Conservation (phyloP, 2,113 vertebrate genomes). For the Notothenia coriiceps region DNA sequence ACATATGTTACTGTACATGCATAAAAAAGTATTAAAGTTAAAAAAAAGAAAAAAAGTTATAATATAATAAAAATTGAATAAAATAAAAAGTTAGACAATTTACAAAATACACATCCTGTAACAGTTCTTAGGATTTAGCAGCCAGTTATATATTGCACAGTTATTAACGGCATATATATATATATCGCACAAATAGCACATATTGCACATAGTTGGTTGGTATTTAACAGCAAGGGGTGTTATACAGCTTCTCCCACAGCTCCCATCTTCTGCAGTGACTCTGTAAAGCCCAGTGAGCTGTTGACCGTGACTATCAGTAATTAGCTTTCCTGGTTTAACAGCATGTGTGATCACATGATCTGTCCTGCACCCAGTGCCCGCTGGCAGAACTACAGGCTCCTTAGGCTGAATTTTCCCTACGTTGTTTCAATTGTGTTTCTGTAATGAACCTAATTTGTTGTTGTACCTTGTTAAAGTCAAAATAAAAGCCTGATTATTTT, state of each 20-base stretch:
- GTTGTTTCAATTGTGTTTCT: constrained; percentile 57
- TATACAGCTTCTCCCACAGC: constrained; percentile 20
- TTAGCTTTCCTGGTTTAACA: constrained; percentile 71
- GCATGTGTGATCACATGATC: constrained; percentile 62
- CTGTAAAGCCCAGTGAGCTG: constrained; percentile 49
- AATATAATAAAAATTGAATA: too few relatives aligned
- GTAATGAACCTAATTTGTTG: constrained; percentile 77
- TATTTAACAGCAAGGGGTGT: too few relatives aligned
- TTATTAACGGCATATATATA: too few relatives aligned
- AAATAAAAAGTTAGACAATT: too few relatives aligned
- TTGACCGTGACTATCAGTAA: constrained; percentile 67
- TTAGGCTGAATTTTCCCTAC: constrained; percentile 59
- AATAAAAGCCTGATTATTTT: constrained; percentile 75
- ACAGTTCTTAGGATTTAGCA: too few relatives aligned
- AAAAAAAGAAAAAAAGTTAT: too few relatives aligned
- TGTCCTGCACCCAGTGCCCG: constrained; percentile 44
- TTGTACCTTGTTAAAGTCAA: constrained; percentile 71
- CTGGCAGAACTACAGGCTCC: constrained; percentile 65
- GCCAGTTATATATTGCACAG: too few relatives aligned
- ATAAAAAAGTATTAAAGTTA: too few relatives aligned
- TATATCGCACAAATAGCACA: too few relatives aligned
- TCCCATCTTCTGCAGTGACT: constrained; percentile 46
- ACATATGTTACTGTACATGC: too few relatives aligned
- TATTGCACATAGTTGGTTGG: too few relatives aligned
- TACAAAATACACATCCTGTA: too few relatives aligned